Base-by-base conservation (phyloP, 2,113 vertebrate genomes). In the Mionectes macconnelli region DNA sequence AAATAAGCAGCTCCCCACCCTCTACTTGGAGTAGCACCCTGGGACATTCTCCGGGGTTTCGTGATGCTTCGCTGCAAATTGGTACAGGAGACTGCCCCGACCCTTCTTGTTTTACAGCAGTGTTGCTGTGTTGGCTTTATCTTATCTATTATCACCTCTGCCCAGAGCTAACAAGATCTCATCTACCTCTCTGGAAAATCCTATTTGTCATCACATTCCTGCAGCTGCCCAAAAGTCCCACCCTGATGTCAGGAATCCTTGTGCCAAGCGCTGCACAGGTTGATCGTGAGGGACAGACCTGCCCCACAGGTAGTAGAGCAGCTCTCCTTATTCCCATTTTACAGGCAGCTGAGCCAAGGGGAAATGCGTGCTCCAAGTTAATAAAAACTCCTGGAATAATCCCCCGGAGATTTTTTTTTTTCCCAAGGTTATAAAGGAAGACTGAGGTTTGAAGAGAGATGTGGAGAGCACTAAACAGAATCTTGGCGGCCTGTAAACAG, bases 71-170 rank as follows among this genome's bases (percentile, higher is more conserved):
- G 39, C 92, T 97, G 96, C 89, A 94, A 93, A 96, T 96, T 92
- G 91, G 76, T 80, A 57, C 79, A 56, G 70, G 82, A 78, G 82
- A 56, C 17, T 62, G 90, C 44, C 67, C 87, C 8, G 50, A 91
- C 59, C 85, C 92, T 72, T 76, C 77, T 78, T 94, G 87, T 84
- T 40, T 70, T 72, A 81, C 89, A 94, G 67, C 78, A 39, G 33
- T 2, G 7, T 28, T 20, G 73, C 35, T 87, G 40, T 64, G 93
- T 91, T 10, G 35, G 70, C 49, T 94, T 95, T 91, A 94, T 95
- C 95, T 97, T 95, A 50, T 89, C 95, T 94, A 63, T 95, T 84
- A 89, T 91, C 93, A 70, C 91, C 89, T 63, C 77, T 77, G 89
- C 84, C 84, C n/a, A 44, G 39, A 86, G 68, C 84, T 92, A 78